Base-by-base conservation (phyloP, 2,888 invertebrate species). In the Lochmaea capreae region DNA sequence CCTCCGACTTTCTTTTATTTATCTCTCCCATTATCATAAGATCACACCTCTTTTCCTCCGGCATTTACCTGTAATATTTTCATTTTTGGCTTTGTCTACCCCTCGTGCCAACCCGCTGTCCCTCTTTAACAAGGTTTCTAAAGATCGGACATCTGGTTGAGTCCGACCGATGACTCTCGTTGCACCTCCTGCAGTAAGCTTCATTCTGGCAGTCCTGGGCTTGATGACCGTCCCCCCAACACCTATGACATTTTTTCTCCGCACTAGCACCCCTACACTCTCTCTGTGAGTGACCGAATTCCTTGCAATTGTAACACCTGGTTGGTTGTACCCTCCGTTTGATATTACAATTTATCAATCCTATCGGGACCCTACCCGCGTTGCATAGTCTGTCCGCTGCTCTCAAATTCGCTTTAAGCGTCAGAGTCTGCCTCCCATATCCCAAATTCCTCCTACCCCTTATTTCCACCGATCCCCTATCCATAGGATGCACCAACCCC, bases 301-400 rank as follows among this genome's bases (percentile, higher is more conserved):
- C 52, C 62, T 65, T 65, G 22, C 74, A 74, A n/a, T 26, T 71
- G 22, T 59, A 66, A 58, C 65, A 71, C 39, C 63, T 63, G 2
- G 39, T 59, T n/a, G 61, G 46, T 12, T 69, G 22, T 39, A 70
- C 52, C 39, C 52, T 62, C 18, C 49, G 33, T 65, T 70, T 43
- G 1, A 62, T 54, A 12, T 54, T 70, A 54, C 70, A 70, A 10
- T 58, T 22, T 1, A 58, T 22, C 14, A 58, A 22, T 3, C 58
- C 58, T 18, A 58, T 58, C 2, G 58, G 22, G 18, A 58, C 18
- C 26, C 58, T 22, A 9, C 26, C 49, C 5, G 2, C n/a, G 6
- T 49, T n/a, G n/a, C 49, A 49, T 14, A 49, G n/a, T 1, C 6
- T 2, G 58, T 54, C 54, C 16, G 54, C 54, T 4, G 54, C 54